These are phyloP conservation scores for Cynocephalus volans DNA, from an alignment of 2,113 vertebrate species.

Conservation along the genomic window DNA sequence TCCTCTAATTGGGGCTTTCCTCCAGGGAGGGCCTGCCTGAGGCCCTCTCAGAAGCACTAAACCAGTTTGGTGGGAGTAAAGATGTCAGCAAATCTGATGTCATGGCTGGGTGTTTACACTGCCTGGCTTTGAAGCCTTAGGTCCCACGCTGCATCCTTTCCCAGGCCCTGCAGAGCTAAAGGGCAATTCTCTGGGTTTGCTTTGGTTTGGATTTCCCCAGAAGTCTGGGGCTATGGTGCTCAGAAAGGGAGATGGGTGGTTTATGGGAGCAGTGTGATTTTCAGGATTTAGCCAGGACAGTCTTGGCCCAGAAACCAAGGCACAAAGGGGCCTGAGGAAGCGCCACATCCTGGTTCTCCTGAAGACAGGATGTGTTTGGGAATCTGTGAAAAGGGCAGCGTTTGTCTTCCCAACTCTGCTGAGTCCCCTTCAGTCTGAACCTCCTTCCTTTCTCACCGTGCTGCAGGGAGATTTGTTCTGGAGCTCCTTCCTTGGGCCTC, in stretches of 20 bases:
- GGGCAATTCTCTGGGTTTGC: not conserved
- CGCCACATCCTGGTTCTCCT: not conserved
- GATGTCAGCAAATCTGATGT: not conserved
- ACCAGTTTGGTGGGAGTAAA: not conserved
- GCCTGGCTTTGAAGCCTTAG: not conserved
- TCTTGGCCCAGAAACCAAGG: not conserved
- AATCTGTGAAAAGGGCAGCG: constrained; percentile 39
- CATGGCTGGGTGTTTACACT: not conserved
- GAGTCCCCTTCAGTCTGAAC: constrained; percentile 21
- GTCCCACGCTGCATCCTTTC: not conserved
- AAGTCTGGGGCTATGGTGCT: not conserved
- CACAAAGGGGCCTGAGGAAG: constrained; percentile 32
- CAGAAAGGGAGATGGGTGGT: not conserved
- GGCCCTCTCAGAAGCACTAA: not conserved
- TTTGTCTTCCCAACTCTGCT: constrained; percentile 31
- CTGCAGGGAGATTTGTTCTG: not conserved
- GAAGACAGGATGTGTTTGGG: constrained; percentile 48
- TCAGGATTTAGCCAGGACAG: not conserved
- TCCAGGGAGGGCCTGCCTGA: not conserved
- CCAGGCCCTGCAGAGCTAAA: not conserved
- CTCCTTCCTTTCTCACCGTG: constrained; percentile 44
- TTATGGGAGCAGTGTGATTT: not conserved
- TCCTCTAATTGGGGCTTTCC: not conserved
- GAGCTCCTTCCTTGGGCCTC: not conserved
- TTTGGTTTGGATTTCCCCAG: not conserved